Evolutionary conservation across 2,113 vertebrate species (phyloP).

Genomic region (Dascyllus trimaculatus): DNA sequence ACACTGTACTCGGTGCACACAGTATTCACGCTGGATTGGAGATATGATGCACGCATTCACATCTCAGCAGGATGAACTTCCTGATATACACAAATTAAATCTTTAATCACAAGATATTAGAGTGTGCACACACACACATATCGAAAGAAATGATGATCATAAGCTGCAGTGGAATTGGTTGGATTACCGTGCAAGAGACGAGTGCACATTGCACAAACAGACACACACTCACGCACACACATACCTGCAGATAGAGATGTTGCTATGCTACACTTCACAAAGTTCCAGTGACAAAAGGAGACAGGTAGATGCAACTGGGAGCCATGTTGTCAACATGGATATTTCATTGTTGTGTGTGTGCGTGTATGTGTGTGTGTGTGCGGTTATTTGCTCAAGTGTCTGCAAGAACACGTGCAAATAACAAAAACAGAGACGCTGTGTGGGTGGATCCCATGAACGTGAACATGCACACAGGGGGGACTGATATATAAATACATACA

Average conservation of each 20-base stretch:
- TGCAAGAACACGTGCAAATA: conserved; percentile 21
- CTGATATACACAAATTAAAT: not conserved
- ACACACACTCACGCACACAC: not conserved
- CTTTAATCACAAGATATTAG: no score
- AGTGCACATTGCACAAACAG: not conserved
- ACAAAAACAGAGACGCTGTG: not conserved
- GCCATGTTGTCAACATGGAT: conserved; percentile 42
- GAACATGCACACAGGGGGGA: not conserved
- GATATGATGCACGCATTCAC: not conserved
- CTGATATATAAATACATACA: conserved; percentile 13
- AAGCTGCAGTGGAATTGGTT: not conserved
- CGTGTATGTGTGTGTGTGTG: not conserved
- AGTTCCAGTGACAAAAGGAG: conserved; percentile 17
- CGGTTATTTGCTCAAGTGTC: not conserved
- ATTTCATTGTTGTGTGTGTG: conserved; percentile 7
- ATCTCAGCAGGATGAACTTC: not conserved
- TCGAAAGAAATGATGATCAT: not conserved
- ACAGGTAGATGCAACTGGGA: conserved; percentile 43
- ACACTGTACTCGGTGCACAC: not conserved
- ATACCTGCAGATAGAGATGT: not conserved
- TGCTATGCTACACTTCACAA: conserved; percentile 25
- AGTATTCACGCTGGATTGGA: not conserved
- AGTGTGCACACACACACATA: not conserved
- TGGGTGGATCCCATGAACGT: conserved; percentile 13
- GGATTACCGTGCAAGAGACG: not conserved